A percentile compares a stretch with the other conserved stretches of the same genome.
Conservation (phyloP, 2,797 vertebrate genomes). For the Peromyscus melanophrys region DNA sequence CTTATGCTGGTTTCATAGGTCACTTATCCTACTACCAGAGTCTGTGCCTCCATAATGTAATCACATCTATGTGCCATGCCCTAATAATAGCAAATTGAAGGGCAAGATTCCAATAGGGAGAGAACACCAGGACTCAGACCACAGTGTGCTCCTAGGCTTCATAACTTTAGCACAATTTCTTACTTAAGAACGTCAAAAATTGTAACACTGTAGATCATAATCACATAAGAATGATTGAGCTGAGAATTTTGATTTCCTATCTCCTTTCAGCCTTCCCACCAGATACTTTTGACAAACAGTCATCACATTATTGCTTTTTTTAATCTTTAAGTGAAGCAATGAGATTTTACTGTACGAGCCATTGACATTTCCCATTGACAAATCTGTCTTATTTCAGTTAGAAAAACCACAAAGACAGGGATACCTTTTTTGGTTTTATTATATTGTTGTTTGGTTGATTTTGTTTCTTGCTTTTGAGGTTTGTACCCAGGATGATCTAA, state of each 20-base stretch:
- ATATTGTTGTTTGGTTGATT: neutral
- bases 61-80: neutral
- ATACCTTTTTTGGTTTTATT: neutral
- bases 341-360: neutral
- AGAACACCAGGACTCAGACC: neutral
- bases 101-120: neutral
- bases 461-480: neutral
- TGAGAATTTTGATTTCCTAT: slow-evolving; percentile 10
- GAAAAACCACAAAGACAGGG: slow-evolving; percentile 9
- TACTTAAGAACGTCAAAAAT: neutral
- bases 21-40: neutral
- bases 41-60: neutral
- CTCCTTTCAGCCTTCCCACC: neutral
- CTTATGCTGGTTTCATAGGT: neutral
- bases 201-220: neutral
- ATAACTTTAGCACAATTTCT: neutral
- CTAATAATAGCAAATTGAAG: neutral
- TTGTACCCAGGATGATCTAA: neutral
- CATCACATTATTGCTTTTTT: neutral
- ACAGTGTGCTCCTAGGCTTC: neutral
- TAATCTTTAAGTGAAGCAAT: neutral
- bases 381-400: neutral
- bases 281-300: neutral
- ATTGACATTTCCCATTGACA: neutral
- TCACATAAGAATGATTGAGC: neutral